phyloP scores from a whole-genome alignment of 2,888 invertebrate genomes.

The Apoderus coryli region DNA sequence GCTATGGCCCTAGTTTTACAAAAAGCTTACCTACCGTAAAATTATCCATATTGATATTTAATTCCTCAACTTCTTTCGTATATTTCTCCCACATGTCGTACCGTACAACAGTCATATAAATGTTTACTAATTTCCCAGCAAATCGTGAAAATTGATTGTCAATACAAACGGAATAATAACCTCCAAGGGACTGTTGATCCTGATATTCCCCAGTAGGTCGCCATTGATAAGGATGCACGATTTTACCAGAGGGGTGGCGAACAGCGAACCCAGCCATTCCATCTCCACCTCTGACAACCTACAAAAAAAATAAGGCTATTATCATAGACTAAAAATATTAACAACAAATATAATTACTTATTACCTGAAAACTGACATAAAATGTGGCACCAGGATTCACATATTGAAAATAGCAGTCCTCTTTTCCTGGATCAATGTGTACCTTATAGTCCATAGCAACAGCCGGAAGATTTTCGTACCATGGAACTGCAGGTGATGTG shows the following conservation, averaged over 20 bases:
- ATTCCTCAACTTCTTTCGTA: conserved; percentile 73
- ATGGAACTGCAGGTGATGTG: conserved; percentile 41
- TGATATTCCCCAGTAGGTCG: conserved; percentile 79
- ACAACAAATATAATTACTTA: conserved; percentile 47
- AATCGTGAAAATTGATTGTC: conserved; percentile 89
- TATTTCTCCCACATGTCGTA: conserved; percentile 91
- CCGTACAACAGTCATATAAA: conserved; percentile 81
- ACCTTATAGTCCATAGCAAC: conserved; percentile 94
- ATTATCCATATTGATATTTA: conserved; percentile 78
- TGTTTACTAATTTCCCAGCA: conserved; percentile 76
- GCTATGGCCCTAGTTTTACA: too few species aligned
- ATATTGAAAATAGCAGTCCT: conserved; percentile 92
- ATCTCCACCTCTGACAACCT: conserved; percentile 88
- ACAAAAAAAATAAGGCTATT: conserved; percentile 9
- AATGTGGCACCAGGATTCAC: conserved; percentile 84
- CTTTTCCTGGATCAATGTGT: conserved; percentile 85
- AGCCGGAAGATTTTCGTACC: conserved; percentile 79
- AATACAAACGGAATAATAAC: conserved; percentile 82
- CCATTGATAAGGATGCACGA: conserved; percentile 86
- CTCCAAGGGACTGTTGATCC: conserved; percentile 64
- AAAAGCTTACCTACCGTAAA: conserved; percentile 52
- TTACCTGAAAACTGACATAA: conserved; percentile 85
- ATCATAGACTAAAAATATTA: neutral
- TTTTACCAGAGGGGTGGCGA: conserved; percentile 66
- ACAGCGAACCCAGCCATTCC: conserved; percentile 89